These are phyloP conservation scores for Gibbula magus DNA, from an alignment of 2,888 invertebrate genomes.

Conservation along the genomic window DNA sequence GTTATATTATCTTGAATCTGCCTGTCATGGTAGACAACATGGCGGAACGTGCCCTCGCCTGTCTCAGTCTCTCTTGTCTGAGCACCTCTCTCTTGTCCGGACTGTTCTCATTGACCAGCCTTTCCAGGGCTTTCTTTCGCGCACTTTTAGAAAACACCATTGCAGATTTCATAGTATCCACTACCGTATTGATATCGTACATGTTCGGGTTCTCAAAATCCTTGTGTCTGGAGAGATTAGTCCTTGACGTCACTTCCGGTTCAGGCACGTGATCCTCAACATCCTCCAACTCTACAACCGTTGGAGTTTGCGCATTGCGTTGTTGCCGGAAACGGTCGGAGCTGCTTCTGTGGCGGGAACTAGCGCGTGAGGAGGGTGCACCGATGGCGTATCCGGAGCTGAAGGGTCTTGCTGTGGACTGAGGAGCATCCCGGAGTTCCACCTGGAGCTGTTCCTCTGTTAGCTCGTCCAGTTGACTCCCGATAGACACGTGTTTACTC, in stretches of 20 bases:
- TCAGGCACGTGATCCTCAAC: neutral
- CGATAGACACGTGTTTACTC: slow-evolving; percentile 2
- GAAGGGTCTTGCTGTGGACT: neutral
- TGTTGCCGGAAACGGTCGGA: neutral
- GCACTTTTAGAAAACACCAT: slow-evolving; percentile 19
- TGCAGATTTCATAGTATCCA: neutral
- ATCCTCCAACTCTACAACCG: neutral
- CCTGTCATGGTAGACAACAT: neutral
- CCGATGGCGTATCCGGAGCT: neutral
- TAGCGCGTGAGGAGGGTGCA: neutral
- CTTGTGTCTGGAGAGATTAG: neutral
- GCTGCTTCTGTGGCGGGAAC: neutral
- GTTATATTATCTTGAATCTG: neutral
- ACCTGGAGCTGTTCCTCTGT: neutral
- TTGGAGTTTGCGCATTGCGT: neutral
- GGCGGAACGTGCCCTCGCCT: neutral
- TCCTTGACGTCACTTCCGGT: neutral
- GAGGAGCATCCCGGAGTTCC: neutral
- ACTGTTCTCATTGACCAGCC: neutral
- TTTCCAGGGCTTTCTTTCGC: neutral
- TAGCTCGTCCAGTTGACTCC: neutral
- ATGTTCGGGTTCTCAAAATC: neutral
- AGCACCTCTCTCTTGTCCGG: slow-evolving; percentile 5
- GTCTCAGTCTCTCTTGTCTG: neutral
- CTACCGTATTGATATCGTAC: neutral